Percentiles rank a stretch among this genome's conserved stretches.
Evolutionary conservation across 2,888 invertebrate species (phyloP).

Genomic region (Eupeodes latifasciatus): DNA sequence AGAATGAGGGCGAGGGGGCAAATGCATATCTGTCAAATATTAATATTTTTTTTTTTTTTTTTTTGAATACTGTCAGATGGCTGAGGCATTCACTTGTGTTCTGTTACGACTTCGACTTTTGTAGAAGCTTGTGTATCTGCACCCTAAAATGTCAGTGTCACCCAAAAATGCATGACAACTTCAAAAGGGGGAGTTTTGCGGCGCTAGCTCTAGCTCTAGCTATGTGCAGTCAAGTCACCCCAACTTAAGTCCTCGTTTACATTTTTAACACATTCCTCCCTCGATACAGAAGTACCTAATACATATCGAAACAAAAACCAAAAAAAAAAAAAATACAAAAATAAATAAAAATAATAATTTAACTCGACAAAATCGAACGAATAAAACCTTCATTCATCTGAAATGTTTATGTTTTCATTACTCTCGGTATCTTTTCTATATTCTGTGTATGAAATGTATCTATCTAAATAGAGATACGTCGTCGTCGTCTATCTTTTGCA

Average conservation of each 20-base stretch:
- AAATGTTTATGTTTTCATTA: slow-evolving; percentile 77
- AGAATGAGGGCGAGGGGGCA: background rate
- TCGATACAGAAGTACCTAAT: background rate
- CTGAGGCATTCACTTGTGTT: slow-evolving; percentile 46
- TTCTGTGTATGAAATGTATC: slow-evolving; percentile 67
- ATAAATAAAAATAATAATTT: slow-evolving; percentile 55
- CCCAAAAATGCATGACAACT: slow-evolving; percentile 53
- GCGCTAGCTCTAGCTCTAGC: background rate
- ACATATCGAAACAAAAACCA: slow-evolving; percentile 1
- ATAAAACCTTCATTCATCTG: slow-evolving; percentile 76
- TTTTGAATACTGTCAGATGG: slow-evolving; percentile 53
- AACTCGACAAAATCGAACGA: slow-evolving; percentile 74
- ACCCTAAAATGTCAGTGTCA: slow-evolving; percentile 61
- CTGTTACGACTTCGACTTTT: no score
- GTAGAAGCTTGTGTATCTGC: slow-evolving; percentile 34
- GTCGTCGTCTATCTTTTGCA: slow-evolving; percentile 50
- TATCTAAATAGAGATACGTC: slow-evolving; percentile 72
- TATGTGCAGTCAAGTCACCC: slow-evolving; percentile 65
- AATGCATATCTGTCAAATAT: slow-evolving; percentile 43
- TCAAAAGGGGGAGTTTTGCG: slow-evolving; percentile 40
- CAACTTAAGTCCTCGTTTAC: slow-evolving; percentile 52
- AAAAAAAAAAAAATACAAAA: slow-evolving; percentile 23
- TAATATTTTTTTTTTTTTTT: slow-evolving; percentile 7
- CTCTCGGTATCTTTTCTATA: slow-evolving; percentile 68
- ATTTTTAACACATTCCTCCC: slow-evolving; percentile 53